A percentile compares a stretch with the other conserved stretches of the same genome.
Conservation (phyloP, 92 coral and sea anemone genomes). For the Paramuricea clavata region DNA sequence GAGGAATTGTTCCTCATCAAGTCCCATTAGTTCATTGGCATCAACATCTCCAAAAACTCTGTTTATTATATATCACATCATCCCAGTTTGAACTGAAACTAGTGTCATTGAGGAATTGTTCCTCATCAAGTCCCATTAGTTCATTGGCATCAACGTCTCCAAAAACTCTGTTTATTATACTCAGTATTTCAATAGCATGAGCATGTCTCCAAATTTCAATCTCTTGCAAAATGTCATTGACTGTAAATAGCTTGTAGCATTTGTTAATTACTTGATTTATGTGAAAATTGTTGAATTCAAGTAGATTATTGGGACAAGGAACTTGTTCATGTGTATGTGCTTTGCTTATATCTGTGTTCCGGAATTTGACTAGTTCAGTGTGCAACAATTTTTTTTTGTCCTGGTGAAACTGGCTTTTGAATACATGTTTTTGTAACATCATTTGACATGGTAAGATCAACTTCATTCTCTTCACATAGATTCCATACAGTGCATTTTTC, state of each 20-base stretch:
- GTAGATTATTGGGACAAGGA: conserved; percentile 69
- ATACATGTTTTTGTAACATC: background rate
- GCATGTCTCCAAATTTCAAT: conserved; percentile 74
- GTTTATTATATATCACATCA: no score
- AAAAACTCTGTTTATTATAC: conserved; percentile 24
- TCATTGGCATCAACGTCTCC: conserved; percentile 30
- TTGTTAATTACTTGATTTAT: conserved; percentile 65
- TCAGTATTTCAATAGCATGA: conserved; percentile 58
- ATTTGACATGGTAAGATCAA: background rate
- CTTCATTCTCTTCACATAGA: conserved; percentile 9
- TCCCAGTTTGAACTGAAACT: no score
- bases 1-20: no score
- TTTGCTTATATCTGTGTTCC: conserved; percentile 3
- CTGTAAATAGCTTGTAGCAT: conserved; percentile 54
- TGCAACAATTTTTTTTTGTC: conserved; percentile 31
- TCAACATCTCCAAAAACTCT: no score
- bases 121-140: no score
- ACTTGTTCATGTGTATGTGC: conserved; percentile 55
- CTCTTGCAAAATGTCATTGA: conserved; percentile 53
- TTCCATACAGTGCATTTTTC: conserved; percentile 53
- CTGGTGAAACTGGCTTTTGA: conserved; percentile 25
- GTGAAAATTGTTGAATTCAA: conserved; percentile 75
- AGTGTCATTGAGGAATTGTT: no score
- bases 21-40: no score
- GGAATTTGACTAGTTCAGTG: conserved; percentile 22